Conservation (phyloP, 2,888 invertebrate species). For the Ectemnius continuus region DNA sequence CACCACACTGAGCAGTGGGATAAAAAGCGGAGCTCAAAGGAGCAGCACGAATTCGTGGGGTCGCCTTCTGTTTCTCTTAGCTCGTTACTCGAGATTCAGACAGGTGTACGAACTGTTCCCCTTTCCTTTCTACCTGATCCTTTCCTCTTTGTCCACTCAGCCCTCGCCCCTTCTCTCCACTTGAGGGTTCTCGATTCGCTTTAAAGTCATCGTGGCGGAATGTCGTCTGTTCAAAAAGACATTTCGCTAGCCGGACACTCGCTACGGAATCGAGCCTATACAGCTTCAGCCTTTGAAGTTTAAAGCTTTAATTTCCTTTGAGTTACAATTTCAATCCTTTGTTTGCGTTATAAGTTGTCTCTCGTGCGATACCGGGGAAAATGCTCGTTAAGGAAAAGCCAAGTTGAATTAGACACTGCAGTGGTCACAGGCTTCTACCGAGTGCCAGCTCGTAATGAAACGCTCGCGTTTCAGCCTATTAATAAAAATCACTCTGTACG, state of each 20-base stretch:
- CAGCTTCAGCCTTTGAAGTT: too few relatives aligned
- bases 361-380: too few relatives aligned
- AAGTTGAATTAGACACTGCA: too few relatives aligned
- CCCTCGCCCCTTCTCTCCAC: constrained; percentile 15
- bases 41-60: constrained; percentile 66
- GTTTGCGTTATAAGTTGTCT: too few relatives aligned
- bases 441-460: too few relatives aligned
- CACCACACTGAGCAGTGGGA: constrained; percentile 36
- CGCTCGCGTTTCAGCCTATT: neutral
- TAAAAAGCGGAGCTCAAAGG: constrained; percentile 53
- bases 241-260: neutral
- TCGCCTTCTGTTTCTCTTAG: constrained; percentile 66
- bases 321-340: too few relatives aligned
- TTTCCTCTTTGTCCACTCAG: constrained; percentile 20
- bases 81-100: constrained; percentile 73
- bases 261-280: neutral
- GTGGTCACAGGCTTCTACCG: too few relatives aligned
- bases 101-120: constrained; percentile 64
- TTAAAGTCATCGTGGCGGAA: constrained; percentile 26
- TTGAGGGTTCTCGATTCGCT: constrained; percentile 34
- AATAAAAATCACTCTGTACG: neutral
- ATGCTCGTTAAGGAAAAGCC: too few relatives aligned
- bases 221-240: neutral
- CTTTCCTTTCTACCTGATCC: constrained; percentile 13
- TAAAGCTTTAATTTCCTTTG: too few relatives aligned